phyloP scores from a whole-genome alignment of 1,140 invertebrate species.

The Aphidius gifuensis region DNA sequence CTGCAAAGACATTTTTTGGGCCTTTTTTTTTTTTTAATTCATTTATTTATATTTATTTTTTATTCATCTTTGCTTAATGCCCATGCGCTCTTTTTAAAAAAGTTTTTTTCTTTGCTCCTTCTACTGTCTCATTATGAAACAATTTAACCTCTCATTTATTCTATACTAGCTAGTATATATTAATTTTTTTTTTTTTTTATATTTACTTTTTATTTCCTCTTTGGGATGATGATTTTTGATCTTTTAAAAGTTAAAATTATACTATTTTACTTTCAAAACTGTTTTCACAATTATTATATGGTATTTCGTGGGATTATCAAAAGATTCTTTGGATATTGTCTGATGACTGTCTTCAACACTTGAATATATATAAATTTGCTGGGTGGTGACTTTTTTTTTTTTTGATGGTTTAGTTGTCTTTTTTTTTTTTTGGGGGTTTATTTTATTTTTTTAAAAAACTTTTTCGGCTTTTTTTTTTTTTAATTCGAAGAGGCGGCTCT shows the following conservation, averaged over 20 bases:
- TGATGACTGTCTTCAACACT: not conserved
- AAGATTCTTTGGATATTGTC: not conserved
- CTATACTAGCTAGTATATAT: not conserved
- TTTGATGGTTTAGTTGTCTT: not conserved
- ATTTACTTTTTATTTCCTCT: not conserved
- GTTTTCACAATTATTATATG: too few relatives aligned
- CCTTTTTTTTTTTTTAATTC: not conserved
- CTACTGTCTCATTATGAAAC: constrained; percentile 41
- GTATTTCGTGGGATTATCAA: too few relatives aligned
- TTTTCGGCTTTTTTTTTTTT: too few relatives aligned
- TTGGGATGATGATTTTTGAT: too few relatives aligned
- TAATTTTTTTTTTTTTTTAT: not conserved
- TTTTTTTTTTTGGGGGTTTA: not conserved
- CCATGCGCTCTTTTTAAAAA: too few relatives aligned
- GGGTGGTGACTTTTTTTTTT: not conserved
- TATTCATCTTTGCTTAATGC: too few relatives aligned
- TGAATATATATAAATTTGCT: too few relatives aligned
- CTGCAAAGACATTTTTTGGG: not conserved
- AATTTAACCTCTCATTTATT: constrained; percentile 37
- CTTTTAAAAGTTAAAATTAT: too few relatives aligned
- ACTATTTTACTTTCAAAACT: too few relatives aligned
- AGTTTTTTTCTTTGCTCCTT: too few relatives aligned
- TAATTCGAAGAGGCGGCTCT: not conserved
- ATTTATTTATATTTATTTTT: too few relatives aligned
- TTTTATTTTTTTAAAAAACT: not conserved